Evolutionary conservation across 2,888 invertebrate genomes (phyloP), one percentile per base, ranked within the genome.

Genomic region (Chrysodeixis includens): DNA sequence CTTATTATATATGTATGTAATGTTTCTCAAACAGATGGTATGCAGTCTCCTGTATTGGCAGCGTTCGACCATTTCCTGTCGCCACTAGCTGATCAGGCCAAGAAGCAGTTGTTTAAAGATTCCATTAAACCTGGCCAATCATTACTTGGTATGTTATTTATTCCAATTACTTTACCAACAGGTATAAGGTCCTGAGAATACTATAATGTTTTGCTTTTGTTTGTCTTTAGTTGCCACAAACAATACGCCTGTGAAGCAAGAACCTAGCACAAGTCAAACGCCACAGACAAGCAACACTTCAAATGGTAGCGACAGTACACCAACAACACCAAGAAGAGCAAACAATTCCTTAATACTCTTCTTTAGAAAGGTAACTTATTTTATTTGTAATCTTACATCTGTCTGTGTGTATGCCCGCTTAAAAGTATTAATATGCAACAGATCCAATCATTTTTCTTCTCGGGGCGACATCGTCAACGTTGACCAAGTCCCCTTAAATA

Each of bases 341-440:
- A 90, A 93, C 74, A 93, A 93, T 74, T 95, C 95, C 0, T 81
- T 95, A 54, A 89, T 90, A 78, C 95, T 99, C 9, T 99, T 99
- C 92, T 97, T 98, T 88, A 96, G 99, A 92, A 99, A 99, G 96
- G 98, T 98, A 92, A 81, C n/a, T 44, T 14, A n/a, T n/a, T n/a
- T n/a, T n/a, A n/a, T n/a, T n/a, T n/a, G n/a, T n/a, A n/a, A n/a
- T n/a, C n/a, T n/a, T n/a, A n/a, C n/a, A n/a, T n/a, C n/a, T n/a
- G n/a, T n/a, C n/a, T n/a, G n/a, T n/a, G n/a, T n/a, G n/a, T n/a
- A n/a, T n/a, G n/a, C n/a, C n/a, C n/a, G n/a, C n/a, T n/a, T n/a
- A n/a, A n/a, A n/a, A n/a, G n/a, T n/a, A n/a, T n/a, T n/a, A n/a
- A n/a, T n/a, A n/a, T n/a, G n/a, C n/a, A n/a, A n/a, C n/a, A n/a